Base-by-base conservation (phyloP, 2,888 invertebrate species). In the Diplazon laetatorius region DNA sequence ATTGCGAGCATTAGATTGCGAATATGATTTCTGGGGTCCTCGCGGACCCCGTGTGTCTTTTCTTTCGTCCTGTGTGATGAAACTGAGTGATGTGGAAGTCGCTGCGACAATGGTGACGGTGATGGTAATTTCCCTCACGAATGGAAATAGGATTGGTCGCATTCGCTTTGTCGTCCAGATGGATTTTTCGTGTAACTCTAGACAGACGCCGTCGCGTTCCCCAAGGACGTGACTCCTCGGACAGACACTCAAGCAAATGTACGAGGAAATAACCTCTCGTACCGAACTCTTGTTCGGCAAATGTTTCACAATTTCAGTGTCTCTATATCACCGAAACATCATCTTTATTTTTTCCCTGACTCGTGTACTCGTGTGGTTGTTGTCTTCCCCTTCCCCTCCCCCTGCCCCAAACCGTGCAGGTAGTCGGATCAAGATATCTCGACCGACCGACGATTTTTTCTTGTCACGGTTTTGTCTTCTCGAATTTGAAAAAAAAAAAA, bases 311-410 rank as follows among this genome's bases (percentile, higher is more conserved):
- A 59, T 30, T 55, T 44, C 22, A 25, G 37, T 10, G n/a, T n/a
- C n/a, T n/a, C 60, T 70, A 39, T 70, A 70, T 70, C 70, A 46
- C 16, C 22, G 50, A 9, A 18, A 16, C 52, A 52, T 14, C 48
- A 60, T 70, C 48, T 70, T 50, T n/a, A n/a, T n/a, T n/a, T n/a
- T 50, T 52, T 46, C 48, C 35, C 12, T 5, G 50, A 20, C 37
- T 65, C 65, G 50, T 65, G 22, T 25, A 52, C 52, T 52, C 22
- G 52, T 65, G 35, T 37, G 44, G 42, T 14, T 8, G 42, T 42
- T 50, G 65, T 39, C 18, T 52, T 25, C 12, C 25, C 25, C 2
- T 25, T n/a, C 52, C 25, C 14, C 52, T n/a, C n/a, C n/a, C n/a
- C n/a, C n/a, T n/a, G n/a, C n/a, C n/a, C n/a, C n/a, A n/a, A n/a